A percentile compares a stretch with the other conserved stretches of the same genome.
phyloP scores from a whole-genome alignment of 1,140 invertebrate genomes.

The Cryptotermes secundus region DNA sequence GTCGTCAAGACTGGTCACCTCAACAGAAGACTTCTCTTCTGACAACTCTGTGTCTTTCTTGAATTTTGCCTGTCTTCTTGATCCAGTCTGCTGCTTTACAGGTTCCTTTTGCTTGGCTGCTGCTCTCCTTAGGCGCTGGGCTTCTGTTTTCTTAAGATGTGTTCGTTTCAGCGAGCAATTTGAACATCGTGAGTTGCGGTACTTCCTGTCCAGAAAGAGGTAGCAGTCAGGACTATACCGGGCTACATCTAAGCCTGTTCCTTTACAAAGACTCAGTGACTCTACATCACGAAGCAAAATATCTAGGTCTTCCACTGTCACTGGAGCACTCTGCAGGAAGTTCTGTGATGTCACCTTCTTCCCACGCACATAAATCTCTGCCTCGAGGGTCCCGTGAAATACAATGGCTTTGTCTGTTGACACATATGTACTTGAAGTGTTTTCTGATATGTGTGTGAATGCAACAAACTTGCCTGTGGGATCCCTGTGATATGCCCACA shows the following conservation, averaged over 20 bases:
- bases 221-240: neutral
- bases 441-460: neutral
- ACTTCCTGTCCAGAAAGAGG: neutral
- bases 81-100: neutral
- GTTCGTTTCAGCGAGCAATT: neutral
- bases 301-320: neutral
- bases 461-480: neutral
- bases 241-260: neutral
- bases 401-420: neutral
- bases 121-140: neutral
- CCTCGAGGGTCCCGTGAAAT: neutral
- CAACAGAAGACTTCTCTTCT: neutral
- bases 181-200: conserved; percentile 6
- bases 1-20: too few relatives aligned
- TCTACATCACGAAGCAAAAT: neutral
- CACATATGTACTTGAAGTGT: neutral
- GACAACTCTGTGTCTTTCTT: neutral
- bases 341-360: neutral
- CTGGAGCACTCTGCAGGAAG: neutral
- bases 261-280: neutral
- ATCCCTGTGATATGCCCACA: neutral
- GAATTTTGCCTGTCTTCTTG: neutral
- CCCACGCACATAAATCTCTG: neutral
- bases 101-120: neutral
- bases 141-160: neutral